Percentiles rank a stretch among this genome's conserved stretches.
phyloP scores from a whole-genome alignment of 2,888 invertebrate species.

The Ditula angustiorana region DNA sequence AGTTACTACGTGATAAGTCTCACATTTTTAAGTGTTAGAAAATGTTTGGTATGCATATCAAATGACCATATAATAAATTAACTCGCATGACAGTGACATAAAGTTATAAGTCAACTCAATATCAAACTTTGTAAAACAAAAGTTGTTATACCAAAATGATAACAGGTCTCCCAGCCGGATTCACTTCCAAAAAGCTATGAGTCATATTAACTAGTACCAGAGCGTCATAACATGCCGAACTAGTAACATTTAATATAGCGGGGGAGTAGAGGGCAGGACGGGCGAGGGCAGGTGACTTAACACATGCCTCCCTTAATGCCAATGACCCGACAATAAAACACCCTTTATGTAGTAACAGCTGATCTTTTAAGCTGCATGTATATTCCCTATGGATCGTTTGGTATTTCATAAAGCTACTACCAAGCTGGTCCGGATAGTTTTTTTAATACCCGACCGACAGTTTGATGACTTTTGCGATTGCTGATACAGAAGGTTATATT shows the following conservation, averaged over 20 bases:
- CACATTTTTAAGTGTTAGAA: too few relatives aligned
- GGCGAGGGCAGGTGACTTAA: constrained; percentile 73
- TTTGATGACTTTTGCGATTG: background rate
- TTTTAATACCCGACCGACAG: background rate
- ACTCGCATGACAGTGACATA: too few relatives aligned
- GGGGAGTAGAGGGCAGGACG: constrained; percentile 66
- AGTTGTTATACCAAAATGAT: background rate
- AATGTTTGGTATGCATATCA: too few relatives aligned
- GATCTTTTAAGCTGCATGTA: constrained; percentile 42
- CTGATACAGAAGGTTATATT: too few relatives aligned
- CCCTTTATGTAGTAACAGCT: constrained; percentile 42
- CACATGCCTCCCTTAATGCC: constrained; percentile 81
- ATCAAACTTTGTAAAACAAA: background rate
- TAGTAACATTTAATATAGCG: constrained; percentile 81
- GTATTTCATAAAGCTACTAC: constrained; percentile 12
- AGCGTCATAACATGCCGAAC: constrained; percentile 65
- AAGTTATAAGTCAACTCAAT: background rate
- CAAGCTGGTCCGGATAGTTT: background rate
- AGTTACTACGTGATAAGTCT: too few relatives aligned
- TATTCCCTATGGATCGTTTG: constrained; percentile 34
- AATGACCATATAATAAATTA: too few relatives aligned
- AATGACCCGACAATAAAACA: constrained; percentile 67
- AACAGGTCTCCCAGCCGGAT: background rate
- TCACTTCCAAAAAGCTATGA: background rate
- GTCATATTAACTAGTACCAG: background rate